Evolutionary conservation across 2,113 vertebrate species (phyloP), one percentile per base, ranked within the genome.

Genomic region (Lipophrys pholis): DNA sequence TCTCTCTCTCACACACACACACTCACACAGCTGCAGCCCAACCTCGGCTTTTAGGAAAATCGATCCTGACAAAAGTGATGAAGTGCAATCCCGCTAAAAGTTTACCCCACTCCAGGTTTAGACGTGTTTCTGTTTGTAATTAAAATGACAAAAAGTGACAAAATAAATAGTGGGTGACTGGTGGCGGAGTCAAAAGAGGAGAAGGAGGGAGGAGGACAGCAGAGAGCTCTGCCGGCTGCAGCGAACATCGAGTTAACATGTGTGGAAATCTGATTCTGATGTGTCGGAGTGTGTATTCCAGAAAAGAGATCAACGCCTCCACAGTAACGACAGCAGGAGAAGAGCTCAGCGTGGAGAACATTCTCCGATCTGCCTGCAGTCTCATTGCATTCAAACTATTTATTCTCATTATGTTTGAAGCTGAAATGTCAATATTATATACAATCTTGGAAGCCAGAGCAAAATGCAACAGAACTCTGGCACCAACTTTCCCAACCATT

Each of bases 1-100:
- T 43, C 49, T 49, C 48, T 76, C 52, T 78, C 61, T 67, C 21
- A 53, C 39, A 3, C 64, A 30, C 21, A n/a, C n/a, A n/a, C n/a
- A n/a, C n/a, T n/a, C n/a, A n/a, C n/a, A n/a, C n/a, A n/a, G n/a
- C n/a, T 45, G 51, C 50, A 11, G 53, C 62, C 62, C 52, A 75
- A 69, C 58, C 73, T 80, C 42, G 46, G 72, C 65, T 77, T 88
- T 88, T 53, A 66, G 64, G 70, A 70, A 86, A 86, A 87, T 87
- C 87, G 63, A 83, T 89, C 69, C 72, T 50, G 74, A 87, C 68
- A 43, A 84, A 87, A 60, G 78, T 64, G 64, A 83, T 78, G 39
- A 69, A 70, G 58, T 54, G 64, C 16, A 17, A 38, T 35, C 16
- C 40, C 36, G 61, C 49, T 70, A 48, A 80, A 80, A 62, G 52